A percentile compares a stretch with the other conserved stretches of the same genome.
Conservation (phyloP, 1,140 invertebrate species). For the Ectropis grisescens region DNA sequence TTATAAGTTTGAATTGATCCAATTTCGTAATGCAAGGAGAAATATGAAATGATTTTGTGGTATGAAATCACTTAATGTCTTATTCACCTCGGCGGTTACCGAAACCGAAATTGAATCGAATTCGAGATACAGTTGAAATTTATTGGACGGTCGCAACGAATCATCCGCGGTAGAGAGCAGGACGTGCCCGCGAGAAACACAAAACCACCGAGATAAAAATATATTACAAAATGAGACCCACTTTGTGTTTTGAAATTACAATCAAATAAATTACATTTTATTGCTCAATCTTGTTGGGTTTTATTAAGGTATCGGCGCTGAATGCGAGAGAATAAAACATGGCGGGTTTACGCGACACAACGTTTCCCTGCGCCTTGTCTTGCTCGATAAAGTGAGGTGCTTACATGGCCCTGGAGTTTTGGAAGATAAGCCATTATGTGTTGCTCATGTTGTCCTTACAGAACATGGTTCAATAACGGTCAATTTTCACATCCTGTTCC, state of each 20-base stretch:
- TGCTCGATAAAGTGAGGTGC: constrained; percentile 39
- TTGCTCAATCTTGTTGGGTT: constrained; percentile 68
- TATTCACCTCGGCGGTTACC: constrained; percentile 20
- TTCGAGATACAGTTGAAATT: constrained; percentile 31
- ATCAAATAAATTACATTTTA: constrained; percentile 69
- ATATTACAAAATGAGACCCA: constrained; percentile 62
- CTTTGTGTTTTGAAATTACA: constrained; percentile 68
- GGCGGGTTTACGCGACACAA: constrained; percentile 53
- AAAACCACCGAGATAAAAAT: constrained; percentile 64
- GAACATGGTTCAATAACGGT: constrained; percentile 24
- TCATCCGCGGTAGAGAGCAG: constrained; percentile 31
- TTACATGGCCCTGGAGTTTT: constrained; percentile 47
- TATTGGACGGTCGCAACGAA: constrained; percentile 29
- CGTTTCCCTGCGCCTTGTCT: constrained; percentile 33
- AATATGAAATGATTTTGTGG: constrained; percentile 15
- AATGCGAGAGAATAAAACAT: constrained; percentile 59
- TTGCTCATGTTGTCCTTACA: constrained; percentile 38
- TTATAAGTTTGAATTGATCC: too few relatives aligned
- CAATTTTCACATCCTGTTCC: constrained; percentile 18
- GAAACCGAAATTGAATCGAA: constrained; percentile 24
- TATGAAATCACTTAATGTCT: constrained; percentile 20
- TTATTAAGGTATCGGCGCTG: constrained; percentile 64
- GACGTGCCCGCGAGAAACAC: constrained; percentile 52
- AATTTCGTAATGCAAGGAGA: constrained; percentile 1
- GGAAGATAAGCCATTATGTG: constrained; percentile 41